Evolutionary conservation across 1,140 invertebrate genomes (phyloP), one percentile per base, ranked within the genome.

Genomic region (Charaxes varanes): DNA sequence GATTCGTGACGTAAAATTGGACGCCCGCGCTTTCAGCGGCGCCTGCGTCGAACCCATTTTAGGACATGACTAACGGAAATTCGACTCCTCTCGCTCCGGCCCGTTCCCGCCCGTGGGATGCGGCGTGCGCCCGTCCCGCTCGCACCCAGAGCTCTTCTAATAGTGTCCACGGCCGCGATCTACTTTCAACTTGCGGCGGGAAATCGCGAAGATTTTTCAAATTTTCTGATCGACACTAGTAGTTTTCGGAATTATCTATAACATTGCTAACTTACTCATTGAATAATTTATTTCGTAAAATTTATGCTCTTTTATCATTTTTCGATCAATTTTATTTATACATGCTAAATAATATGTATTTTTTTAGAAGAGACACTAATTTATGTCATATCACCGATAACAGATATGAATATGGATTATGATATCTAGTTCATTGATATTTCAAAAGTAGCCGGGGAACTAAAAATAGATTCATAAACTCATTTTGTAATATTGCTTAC

Each of bases 41-140:
- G 68, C 79, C 70, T 74, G 69, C 65, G 66, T 60, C 78, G 87
- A 84, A 85, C 81, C 88, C 88, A 87, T 89, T 87, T 89, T 88
- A 88, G 88, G 88, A 86, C 86, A 88, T 87, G 80, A 86, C 84
- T 84, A 85, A 80, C 78, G 77, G 86, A 87, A 88, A 88, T 86
- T 82, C 82, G 87, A 88, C 83, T 86, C 86, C 85, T 73, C 69
- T 78, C 69, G 68, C 62, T 74, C 68, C 62, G 65, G 60, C 77
- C 78, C 71, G 69, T 67, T 83, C 76, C 44, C 74, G 78, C 79
- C 61, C 66, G 68, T 56, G 72, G 74, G 71, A 67, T 48, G 67
- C 57, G 49, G 32, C 33, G 53, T 78, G 53, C 53, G 56, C 31
- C 30, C 59, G 60, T 80, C 79, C 68, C 79, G 53, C 73, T 81